These are phyloP conservation scores for Drosophila auraria DNA, from an alignment of 1,140 invertebrate species.

Conservation along the genomic window DNA sequence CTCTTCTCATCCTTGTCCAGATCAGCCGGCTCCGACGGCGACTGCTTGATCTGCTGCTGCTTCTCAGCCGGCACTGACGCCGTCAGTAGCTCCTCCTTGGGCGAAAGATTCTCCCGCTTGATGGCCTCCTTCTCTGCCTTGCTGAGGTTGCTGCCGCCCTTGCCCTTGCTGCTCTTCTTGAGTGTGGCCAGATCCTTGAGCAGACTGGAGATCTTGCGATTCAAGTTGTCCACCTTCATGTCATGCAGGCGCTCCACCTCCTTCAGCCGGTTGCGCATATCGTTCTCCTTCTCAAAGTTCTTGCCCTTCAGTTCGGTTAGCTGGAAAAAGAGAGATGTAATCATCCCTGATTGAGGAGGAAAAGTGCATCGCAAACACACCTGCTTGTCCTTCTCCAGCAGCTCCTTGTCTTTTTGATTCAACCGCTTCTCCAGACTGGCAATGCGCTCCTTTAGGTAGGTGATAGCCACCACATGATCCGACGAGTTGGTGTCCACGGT, in stretches of 20 bases:
- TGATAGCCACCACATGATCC: slow-evolving; percentile 97
- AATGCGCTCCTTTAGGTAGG: slow-evolving; percentile 97
- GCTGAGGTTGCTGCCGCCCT: slow-evolving; percentile 78
- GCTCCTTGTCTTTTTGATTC: slow-evolving; percentile 92
- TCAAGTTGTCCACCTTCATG: slow-evolving; percentile 91
- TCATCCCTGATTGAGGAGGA: neutral
- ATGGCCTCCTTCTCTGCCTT: slow-evolving; percentile 81
- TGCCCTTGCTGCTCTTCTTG: slow-evolving; percentile 91
- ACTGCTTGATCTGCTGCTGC: slow-evolving; percentile 51
- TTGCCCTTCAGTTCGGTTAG: slow-evolving; percentile 97
- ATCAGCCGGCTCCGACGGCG: slow-evolving; percentile 36
- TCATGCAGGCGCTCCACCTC: slow-evolving; percentile 92
- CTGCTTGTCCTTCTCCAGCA: slow-evolving; percentile 96
- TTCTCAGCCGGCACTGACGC: slow-evolving; percentile 19
- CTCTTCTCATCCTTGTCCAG: slow-evolving; percentile 78
- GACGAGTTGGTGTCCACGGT: slow-evolving; percentile 93
- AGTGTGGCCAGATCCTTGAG: slow-evolving; percentile 94
- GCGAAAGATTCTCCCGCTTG: slow-evolving; percentile 85
- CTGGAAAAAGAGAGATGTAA: slow-evolving; percentile 85
- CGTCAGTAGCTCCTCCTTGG: slow-evolving; percentile 71
- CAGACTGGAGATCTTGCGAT: slow-evolving; percentile 91
- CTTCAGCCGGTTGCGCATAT: slow-evolving; percentile 94
- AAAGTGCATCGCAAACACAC: slow-evolving; percentile 86
- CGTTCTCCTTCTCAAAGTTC: slow-evolving; percentile 94
- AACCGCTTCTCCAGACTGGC: slow-evolving; percentile 96